These are phyloP conservation scores for Centrocercus urophasianus DNA, from an alignment of 2,113 vertebrate genomes.

Conservation along the genomic window DNA sequence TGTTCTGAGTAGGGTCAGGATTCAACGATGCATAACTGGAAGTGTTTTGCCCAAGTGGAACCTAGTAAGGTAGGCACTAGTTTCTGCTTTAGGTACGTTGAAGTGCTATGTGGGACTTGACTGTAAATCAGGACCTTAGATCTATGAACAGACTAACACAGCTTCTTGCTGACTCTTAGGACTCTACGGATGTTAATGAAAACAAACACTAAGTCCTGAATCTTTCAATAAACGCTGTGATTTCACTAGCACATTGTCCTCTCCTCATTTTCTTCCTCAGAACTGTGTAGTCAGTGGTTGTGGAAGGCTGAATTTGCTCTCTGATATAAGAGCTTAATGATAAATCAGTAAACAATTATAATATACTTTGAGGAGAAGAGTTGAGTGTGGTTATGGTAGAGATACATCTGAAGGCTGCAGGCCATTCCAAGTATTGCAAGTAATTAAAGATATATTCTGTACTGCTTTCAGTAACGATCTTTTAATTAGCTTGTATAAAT, in stretches of 20 bases:
- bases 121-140: background rate
- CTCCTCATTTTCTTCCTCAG: constrained; percentile 3
- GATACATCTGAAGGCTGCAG: constrained; percentile 40
- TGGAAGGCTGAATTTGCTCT: constrained; percentile 6
- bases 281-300: constrained; percentile 43
- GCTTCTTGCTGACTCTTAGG: background rate
- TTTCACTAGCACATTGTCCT: constrained; percentile 1
- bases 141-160: background rate
- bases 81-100: fast-evolving
- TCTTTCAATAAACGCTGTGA: background rate
- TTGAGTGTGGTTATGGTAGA: constrained; percentile 44
- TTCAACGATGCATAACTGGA: background rate
- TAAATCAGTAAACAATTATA: constrained; percentile 68
- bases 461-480: constrained; percentile 22
- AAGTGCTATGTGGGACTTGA: background rate
- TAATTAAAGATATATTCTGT: constrained; percentile 50
- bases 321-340: constrained; percentile 27
- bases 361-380: constrained; percentile 50
- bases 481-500: constrained; percentile 59
- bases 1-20: background rate
- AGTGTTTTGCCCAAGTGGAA: background rate
- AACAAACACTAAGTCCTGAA: background rate
- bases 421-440: constrained; percentile 30
- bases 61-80: background rate
- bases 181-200: background rate